phyloP scores from a whole-genome alignment of 2,888 invertebrate genomes.

The Apamea epomidion region DNA sequence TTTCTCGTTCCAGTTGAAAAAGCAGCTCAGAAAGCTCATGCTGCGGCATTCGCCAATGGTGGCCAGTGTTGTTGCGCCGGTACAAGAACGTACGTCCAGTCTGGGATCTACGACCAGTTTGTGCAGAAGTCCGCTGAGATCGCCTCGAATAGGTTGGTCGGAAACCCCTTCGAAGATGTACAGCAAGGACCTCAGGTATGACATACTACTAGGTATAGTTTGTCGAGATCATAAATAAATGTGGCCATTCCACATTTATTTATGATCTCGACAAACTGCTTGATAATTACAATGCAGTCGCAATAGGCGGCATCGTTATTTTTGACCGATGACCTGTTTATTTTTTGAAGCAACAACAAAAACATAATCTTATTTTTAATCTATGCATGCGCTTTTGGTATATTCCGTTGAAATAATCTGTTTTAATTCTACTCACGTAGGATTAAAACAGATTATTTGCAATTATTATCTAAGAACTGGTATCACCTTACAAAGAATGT shows the following conservation, averaged over 20 bases:
- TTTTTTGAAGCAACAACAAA: neutral
- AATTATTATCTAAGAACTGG: neutral
- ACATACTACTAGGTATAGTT: too few relatives aligned
- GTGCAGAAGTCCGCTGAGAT: conserved; percentile 93
- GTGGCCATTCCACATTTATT: neutral
- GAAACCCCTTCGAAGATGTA: conserved; percentile 94
- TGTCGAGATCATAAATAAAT: too few relatives aligned
- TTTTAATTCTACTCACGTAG: too few relatives aligned
- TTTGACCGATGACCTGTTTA: neutral
- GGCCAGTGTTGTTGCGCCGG: conserved; percentile 92
- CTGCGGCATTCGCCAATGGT: conserved; percentile 85
- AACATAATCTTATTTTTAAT: neutral
- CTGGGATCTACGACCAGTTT: conserved; percentile 96
- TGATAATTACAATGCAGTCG: neutral
- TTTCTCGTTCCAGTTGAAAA: conserved; percentile 79
- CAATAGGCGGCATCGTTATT: neutral
- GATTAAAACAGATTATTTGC: neutral
- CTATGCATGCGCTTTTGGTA: neutral
- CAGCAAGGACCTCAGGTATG: conserved; percentile 96
- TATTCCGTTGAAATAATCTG: neutral
- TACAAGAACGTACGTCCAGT: conserved; percentile 97
- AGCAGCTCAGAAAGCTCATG: conserved; percentile 85
- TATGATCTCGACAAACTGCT: too few relatives aligned
- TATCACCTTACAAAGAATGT: neutral
- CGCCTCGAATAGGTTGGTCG: conserved; percentile 93